Base-by-base conservation (phyloP, 1,140 invertebrate genomes). In the Drosophila ambigua region DNA sequence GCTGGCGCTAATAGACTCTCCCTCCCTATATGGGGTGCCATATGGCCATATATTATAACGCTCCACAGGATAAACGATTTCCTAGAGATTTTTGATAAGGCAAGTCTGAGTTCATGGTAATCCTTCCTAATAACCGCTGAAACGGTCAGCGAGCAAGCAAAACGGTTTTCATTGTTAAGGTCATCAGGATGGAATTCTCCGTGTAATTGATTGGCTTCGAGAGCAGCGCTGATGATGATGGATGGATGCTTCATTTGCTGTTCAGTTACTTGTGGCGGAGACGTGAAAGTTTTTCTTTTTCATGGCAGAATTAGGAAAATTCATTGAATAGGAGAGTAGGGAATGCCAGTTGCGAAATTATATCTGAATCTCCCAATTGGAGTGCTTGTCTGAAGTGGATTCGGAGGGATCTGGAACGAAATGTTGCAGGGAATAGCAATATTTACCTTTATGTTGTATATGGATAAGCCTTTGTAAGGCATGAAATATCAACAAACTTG, bases 211-310 rank as follows among this genome's bases (percentile, higher is more conserved):
- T 83, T 83, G 77, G 68, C 72, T 67, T 60, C 8, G 2, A 31
- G 31, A 31, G 31, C 8, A 31, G 63, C 60, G 62, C 60, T 72
- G 77, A 82, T 85, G 81, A 88, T 85, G 69, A 31, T 31, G 7
- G 31, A 31, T 31, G 31, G 45, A 88, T 88, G 81, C 83, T 71
- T 78, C 78, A 85, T 85, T 85, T 88, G 79, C 76, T 85, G 81
- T 79, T 87, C 65, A 72, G 74, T 77, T 82, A 59, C 58, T 72
- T 51, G 67, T 67, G 46, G 63, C 62, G 26, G 26, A 44, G 45
- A 53, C 23, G 50, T 11, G 26, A 58, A 51, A 43, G 51, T 20
- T 52, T 49, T 69, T 24, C 15, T 51, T 31, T 31, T 9, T 9
- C 48, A 39, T 64, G 57, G 11, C 49, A n/a, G n/a, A 43, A 41